Percentiles rank a stretch among this genome's conserved stretches.
phyloP scores from a whole-genome alignment of 2,797 vertebrate species.

The Lepilemur ruficaudatus region DNA sequence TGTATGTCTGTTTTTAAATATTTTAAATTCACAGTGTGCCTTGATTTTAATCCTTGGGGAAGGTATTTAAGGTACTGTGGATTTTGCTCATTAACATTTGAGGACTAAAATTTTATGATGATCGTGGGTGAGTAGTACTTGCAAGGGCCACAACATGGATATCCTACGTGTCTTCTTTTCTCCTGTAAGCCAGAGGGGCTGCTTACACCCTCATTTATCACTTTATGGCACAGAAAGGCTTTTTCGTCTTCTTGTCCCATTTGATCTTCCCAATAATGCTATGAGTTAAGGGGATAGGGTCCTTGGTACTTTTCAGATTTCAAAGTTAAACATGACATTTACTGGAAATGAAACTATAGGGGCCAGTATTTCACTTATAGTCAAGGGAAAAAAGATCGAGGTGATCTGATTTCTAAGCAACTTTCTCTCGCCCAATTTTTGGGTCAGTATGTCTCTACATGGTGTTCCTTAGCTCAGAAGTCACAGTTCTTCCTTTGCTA shows the following conservation, averaged over 20 bases:
- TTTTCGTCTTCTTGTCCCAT: not conserved
- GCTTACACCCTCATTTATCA: not conserved
- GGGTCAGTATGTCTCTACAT: not conserved
- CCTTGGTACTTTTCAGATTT: slow-evolving; percentile 43
- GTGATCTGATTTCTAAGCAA: slow-evolving; percentile 4
- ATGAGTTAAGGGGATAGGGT: not conserved
- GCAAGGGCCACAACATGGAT: accelerated
- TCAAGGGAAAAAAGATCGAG: not conserved
- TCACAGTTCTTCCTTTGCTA: not conserved
- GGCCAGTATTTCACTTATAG: slow-evolving; percentile 72
- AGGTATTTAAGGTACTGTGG: not conserved
- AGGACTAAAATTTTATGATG: not conserved
- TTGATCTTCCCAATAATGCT: not conserved
- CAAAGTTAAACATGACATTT: slow-evolving; percentile 79
- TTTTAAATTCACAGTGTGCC: not conserved
- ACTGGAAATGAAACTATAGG: slow-evolving; percentile 46
- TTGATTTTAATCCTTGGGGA: not conserved
- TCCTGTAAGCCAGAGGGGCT: not conserved
- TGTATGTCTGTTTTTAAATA: not conserved
- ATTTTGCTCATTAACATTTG: not conserved
- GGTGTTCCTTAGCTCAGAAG: not conserved
- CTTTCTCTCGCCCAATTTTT: accelerated
- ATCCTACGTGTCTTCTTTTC: not conserved
- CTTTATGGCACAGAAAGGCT: not conserved
- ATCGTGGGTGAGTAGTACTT: not conserved